Evolutionary conservation across 2,888 invertebrate species (phyloP).

Genomic region (Crocallis elinguaria): DNA sequence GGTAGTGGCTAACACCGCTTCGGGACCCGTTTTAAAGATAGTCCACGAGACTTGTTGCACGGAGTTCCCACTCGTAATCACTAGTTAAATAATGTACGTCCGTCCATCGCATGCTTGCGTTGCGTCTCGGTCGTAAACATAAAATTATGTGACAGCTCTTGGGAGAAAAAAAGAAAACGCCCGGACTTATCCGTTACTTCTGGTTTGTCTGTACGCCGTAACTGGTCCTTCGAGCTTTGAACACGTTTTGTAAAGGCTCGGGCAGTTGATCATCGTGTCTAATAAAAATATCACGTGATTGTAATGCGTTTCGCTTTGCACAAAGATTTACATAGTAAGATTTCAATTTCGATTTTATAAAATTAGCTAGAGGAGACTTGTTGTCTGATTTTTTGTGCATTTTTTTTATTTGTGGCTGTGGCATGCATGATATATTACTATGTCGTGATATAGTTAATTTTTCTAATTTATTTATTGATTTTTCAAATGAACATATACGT

Average conservation of each 20-base stretch:
- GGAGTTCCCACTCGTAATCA: slow-evolving; percentile 27
- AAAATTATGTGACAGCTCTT: slow-evolving; percentile 28
- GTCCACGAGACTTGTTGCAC: slow-evolving; percentile 19
- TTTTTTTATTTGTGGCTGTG: too few relatives aligned
- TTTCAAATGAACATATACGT: too few relatives aligned
- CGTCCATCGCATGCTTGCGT: slow-evolving; percentile 18
- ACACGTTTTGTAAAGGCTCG: slow-evolving; percentile 24
- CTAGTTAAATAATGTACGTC: slow-evolving; percentile 23
- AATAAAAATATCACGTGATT: background rate
- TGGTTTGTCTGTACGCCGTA: slow-evolving; percentile 14
- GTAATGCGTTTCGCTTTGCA: background rate
- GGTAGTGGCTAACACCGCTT: slow-evolving; percentile 34
- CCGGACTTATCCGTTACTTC: slow-evolving; percentile 31
- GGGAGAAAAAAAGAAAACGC: slow-evolving; percentile 32
- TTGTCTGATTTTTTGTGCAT: too few relatives aligned
- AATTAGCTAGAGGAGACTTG: too few relatives aligned
- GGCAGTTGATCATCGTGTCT: background rate
- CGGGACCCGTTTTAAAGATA: slow-evolving; percentile 36
- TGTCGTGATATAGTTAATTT: too few relatives aligned
- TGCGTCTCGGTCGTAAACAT: slow-evolving; percentile 25
- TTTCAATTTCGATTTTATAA: background rate
- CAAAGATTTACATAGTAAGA: background rate
- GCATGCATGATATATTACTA: too few relatives aligned
- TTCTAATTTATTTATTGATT: too few relatives aligned
- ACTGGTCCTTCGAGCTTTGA: slow-evolving; percentile 27